A percentile compares a stretch with the other conserved stretches of the same genome.
phyloP scores from a whole-genome alignment of 1,140 invertebrate species.

The Apis laboriosa region DNA sequence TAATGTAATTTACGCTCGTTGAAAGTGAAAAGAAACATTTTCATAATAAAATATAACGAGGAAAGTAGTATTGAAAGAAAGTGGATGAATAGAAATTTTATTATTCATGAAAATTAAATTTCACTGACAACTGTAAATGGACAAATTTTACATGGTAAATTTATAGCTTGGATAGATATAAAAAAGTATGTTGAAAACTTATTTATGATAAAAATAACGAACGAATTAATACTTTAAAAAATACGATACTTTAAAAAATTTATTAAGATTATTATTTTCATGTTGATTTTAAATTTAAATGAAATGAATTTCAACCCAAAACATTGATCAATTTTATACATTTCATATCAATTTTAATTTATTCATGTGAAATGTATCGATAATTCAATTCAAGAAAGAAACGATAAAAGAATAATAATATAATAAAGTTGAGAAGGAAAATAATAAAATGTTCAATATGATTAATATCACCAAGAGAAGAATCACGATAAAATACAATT shows the following conservation, averaged over 20 bases:
- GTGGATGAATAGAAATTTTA: not conserved
- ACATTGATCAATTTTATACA: too few species aligned
- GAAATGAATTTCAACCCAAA: too few species aligned
- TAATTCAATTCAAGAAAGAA: too few species aligned
- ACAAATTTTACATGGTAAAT: not conserved
- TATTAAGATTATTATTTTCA: too few species aligned
- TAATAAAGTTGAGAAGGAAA: not conserved
- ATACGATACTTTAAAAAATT: too few species aligned
- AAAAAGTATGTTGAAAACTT: not conserved
- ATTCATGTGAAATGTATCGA: too few species aligned
- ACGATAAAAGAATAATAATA: not conserved
- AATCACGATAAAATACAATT: not conserved
- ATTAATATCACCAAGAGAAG: not conserved
- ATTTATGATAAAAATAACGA: not conserved
- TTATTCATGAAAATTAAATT: not conserved
- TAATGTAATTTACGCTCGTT: not conserved
- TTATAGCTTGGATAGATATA: not conserved
- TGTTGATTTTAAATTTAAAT: too few species aligned
- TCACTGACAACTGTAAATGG: not conserved
- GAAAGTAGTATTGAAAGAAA: not conserved
- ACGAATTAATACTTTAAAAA: not conserved
- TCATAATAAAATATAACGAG: not conserved
- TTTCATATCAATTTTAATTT: too few species aligned
- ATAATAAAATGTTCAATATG: not conserved
- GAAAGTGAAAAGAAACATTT: not conserved